Base-by-base conservation (phyloP, 1,140 invertebrate species). In the Penaeus japonicus region DNA sequence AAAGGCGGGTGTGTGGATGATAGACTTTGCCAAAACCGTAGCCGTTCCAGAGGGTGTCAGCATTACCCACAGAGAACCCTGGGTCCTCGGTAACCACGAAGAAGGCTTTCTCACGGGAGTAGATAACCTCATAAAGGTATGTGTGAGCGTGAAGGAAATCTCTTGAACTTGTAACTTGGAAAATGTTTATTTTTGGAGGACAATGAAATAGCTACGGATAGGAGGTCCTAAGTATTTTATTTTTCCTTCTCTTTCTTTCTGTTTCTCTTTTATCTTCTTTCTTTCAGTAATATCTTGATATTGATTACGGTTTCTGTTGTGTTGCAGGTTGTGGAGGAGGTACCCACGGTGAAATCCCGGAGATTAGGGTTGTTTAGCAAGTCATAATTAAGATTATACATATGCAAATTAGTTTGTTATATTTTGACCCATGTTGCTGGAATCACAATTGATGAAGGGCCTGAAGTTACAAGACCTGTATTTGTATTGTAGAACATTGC, bases 11-110 rank as follows among this genome's bases (percentile, higher is more conserved):
- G 95, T 99, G 18, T 99, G 98, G 98, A 95, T 99, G 93, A 99
- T 99, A 85, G 98, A 99, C 93, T 99, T 99, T 93, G 98, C 98
- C 15, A 99, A 99, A 93, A 99, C 97, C 2, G 94, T 97, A 73
- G 95, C 95, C 17, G 93, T 99, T 65, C 97, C 97, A 2, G 94
- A 95, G 2, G 94, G 95, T 77, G 92, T 96, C 77, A 92, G 89
- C 3, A 96, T 99, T 84, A 95, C 95, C 87, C 98, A 99, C 92
- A 94, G 95, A 82, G 94, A 95, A 20, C 94, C 95, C 55, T 99
- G 98, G 98, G 95, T 96, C 90, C 96, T 98, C 30, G 98, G 98
- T 17, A 99, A 99, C 93, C 98, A 99, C 91, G 98, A 99, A 93
- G 98, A 99, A 92, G 98, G 98, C 35, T 99, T 99, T 93, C 94